These are phyloP conservation scores for Callocephalon fimbriatum DNA, from an alignment of 2,113 vertebrate species.

Conservation along the genomic window DNA sequence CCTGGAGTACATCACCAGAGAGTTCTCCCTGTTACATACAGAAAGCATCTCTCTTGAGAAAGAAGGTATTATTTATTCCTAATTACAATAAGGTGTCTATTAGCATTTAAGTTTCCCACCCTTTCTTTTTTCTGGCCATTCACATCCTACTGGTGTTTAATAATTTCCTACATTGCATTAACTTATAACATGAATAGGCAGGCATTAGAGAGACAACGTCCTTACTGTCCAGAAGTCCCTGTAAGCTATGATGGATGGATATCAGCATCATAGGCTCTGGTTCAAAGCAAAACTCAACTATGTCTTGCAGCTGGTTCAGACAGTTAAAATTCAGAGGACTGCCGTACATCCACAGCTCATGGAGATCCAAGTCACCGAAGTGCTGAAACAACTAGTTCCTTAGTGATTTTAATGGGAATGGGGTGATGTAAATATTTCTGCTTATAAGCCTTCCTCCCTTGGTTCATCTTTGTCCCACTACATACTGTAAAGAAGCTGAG, in stretches of 20 bases:
- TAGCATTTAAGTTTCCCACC: neutral
- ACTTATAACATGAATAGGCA: neutral
- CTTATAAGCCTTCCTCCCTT: neutral
- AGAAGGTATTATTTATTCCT: neutral
- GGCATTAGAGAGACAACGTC: neutral
- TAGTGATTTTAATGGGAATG: neutral
- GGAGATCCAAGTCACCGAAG: neutral
- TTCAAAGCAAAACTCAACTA: neutral
- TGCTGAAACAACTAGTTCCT: neutral
- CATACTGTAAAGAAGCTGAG: neutral
- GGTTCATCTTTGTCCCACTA: neutral
- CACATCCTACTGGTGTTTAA: neutral
- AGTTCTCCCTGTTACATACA: neutral
- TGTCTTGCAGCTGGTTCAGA: neutral
- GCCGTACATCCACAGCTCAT: neutral
- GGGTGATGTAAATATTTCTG: neutral
- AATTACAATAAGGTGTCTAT: neutral
- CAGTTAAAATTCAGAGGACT: neutral
- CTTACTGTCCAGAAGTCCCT: neutral
- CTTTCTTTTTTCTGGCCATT: neutral
- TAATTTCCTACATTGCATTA: neutral
- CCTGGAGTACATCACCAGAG: neutral
- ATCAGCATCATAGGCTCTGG: neutral
- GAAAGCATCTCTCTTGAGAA: neutral
- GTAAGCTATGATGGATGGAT: neutral